Evolutionary conservation across 1,140 invertebrate genomes (phyloP).

Genomic region (Arctopsyche grandis): DNA sequence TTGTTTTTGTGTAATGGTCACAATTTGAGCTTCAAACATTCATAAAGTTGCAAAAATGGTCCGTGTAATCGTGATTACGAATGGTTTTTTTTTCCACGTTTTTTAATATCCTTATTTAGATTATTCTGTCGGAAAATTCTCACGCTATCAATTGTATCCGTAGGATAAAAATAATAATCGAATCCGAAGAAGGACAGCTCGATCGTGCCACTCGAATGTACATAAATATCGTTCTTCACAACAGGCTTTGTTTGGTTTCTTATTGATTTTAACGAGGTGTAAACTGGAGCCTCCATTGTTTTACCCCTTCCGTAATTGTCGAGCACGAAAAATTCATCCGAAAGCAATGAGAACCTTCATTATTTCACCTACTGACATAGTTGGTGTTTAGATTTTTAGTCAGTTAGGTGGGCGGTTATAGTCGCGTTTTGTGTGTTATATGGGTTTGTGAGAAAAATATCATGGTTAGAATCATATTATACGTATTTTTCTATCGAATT

Average conservation of each 20-base stretch:
- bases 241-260: not conserved
- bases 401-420: not conserved
- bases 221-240: no score
- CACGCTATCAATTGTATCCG: not conserved
- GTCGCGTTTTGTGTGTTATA: not conserved
- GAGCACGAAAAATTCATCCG: slow-evolving; percentile 1
- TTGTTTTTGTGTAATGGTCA: no score
- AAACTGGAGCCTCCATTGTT: slow-evolving; percentile 18
- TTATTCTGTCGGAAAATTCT: not conserved
- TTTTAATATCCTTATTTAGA: not conserved
- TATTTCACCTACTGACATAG: slow-evolving; percentile 12
- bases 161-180: not conserved
- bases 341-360: not conserved
- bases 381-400: not conserved
- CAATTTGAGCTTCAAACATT: no score
- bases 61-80: no score
- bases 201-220: no score
- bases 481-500: slow-evolving; percentile 14
- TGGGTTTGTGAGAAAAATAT: slow-evolving; percentile 22
- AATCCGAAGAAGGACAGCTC: no score
- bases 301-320: not conserved
- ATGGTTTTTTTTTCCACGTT: not conserved
- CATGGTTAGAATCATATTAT: no score
- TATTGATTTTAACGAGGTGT: slow-evolving; percentile 22
- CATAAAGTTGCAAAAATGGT: no score